Conservation (phyloP, 2,113 vertebrate species). For the Sciurus niger region DNA sequence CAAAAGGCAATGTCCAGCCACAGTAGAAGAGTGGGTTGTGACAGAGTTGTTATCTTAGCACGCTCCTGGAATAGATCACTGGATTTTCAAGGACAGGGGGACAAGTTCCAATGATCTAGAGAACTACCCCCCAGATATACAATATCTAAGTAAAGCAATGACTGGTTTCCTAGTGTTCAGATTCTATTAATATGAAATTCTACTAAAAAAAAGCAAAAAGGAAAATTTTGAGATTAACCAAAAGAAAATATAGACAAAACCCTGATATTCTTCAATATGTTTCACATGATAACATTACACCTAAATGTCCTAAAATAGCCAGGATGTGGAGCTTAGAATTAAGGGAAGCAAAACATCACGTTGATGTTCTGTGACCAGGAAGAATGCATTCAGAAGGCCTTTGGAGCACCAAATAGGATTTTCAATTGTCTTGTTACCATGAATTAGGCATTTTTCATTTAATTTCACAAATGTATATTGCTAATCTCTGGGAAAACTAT, state of each 20-base stretch:
- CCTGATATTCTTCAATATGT: neutral
- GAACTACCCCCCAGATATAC: neutral
- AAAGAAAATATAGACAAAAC: neutral
- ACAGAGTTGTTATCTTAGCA: neutral
- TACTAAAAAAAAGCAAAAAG: neutral
- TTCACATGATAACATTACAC: neutral
- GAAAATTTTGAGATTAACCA: constrained; percentile 41
- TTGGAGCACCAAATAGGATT: neutral
- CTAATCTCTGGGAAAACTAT: neutral
- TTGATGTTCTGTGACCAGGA: neutral
- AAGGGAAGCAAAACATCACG: neutral
- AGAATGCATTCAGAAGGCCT: neutral
- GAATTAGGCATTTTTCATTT: constrained; percentile 38
- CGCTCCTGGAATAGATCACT: neutral
- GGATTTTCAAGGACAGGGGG: neutral
- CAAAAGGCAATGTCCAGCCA: neutral
- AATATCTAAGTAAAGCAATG: neutral
- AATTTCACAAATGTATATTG: constrained; percentile 60
- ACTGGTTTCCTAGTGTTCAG: neutral
- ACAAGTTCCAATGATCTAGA: neutral
- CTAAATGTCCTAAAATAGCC: neutral
- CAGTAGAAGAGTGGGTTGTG: neutral
- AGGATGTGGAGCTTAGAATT: neutral
- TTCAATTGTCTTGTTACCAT: neutral
- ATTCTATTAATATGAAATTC: constrained; percentile 3